These are phyloP conservation scores for Siphamia tubifer DNA, from an alignment of 2,113 vertebrate genomes.

Conservation along the genomic window DNA sequence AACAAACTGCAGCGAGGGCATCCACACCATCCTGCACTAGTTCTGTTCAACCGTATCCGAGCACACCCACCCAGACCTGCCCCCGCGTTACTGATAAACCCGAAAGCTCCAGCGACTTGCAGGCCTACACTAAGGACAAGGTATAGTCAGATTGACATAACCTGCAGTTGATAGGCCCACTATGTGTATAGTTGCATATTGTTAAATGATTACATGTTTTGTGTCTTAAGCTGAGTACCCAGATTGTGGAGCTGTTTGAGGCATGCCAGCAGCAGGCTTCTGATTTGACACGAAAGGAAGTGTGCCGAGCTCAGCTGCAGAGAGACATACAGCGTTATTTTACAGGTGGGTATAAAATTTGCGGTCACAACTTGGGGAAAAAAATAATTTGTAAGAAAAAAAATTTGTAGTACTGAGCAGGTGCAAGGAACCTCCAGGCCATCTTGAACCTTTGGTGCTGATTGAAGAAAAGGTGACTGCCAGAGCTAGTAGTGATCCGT, in stretches of 20 bases:
- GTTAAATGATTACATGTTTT: slow-evolving; percentile 23
- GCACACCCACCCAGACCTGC: slow-evolving; percentile 13
- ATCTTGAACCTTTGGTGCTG: too few relatives aligned
- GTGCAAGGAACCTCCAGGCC: too few relatives aligned
- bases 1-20: slow-evolving; percentile 8
- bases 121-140: slow-evolving; percentile 82
- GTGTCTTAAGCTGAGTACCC: slow-evolving; percentile 85
- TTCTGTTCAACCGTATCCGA: slow-evolving; percentile 28
- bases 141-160: slow-evolving; percentile 60
- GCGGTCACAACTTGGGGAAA: background rate
- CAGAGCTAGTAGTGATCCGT: too few relatives aligned
- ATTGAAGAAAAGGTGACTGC: too few relatives aligned
- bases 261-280: slow-evolving; percentile 85
- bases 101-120: slow-evolving; percentile 63
- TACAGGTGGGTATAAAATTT: slow-evolving; percentile 32
- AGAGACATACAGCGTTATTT: slow-evolving; percentile 84
- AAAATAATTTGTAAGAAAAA: background rate
- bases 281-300: slow-evolving; percentile 91
- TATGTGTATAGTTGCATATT: background rate
- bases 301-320: slow-evolving; percentile 85
- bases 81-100: slow-evolving; percentile 47
- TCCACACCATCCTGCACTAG: slow-evolving; percentile 23
- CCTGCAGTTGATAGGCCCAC: background rate
- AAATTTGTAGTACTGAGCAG: too few relatives aligned
- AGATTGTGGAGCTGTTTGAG: slow-evolving; percentile 89